A percentile compares a stretch with the other conserved stretches of the same genome.
phyloP scores from a whole-genome alignment of 2,797 vertebrate genomes.

The Percopsis omiscomaycus region DNA sequence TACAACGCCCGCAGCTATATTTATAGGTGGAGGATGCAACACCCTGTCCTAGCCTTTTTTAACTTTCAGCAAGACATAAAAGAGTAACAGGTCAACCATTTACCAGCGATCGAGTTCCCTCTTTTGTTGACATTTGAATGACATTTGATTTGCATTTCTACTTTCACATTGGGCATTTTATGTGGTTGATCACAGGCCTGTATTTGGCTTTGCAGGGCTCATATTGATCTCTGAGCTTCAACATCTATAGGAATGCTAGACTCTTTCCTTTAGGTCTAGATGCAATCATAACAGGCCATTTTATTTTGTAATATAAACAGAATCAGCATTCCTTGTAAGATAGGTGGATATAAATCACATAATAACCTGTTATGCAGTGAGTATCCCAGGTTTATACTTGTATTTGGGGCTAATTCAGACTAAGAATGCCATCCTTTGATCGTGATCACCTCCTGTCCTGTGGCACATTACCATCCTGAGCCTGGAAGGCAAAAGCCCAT shows the following conservation, averaged over 20 bases:
- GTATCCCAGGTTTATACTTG: slow-evolving; percentile 42
- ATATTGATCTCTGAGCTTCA: slow-evolving; percentile 44
- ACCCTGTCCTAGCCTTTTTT: slow-evolving; percentile 38
- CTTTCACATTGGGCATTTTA: slow-evolving; percentile 8
- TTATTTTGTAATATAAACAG: background rate
- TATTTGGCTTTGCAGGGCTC: slow-evolving; percentile 15
- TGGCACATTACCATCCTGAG: slow-evolving; percentile 75
- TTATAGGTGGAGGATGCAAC: slow-evolving; percentile 60
- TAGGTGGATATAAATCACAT: background rate
- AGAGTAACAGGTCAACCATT: background rate
- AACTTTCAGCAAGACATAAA: slow-evolving; percentile 54
- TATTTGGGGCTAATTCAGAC: slow-evolving; percentile 33
- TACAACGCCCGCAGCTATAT: slow-evolving; percentile 58
- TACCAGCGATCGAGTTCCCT: background rate
- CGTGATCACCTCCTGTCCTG: slow-evolving; percentile 62
- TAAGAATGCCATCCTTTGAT: slow-evolving; percentile 71
- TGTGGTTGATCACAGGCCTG: slow-evolving; percentile 41
- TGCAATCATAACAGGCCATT: background rate
- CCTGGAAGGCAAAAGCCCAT: slow-evolving; percentile 69
- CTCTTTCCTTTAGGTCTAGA: background rate
- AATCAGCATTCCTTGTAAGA: slow-evolving; percentile 4
- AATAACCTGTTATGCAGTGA: slow-evolving; percentile 16
- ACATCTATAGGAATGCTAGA: slow-evolving; percentile 11
- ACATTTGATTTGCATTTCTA: slow-evolving; percentile 20
- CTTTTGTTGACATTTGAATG: slow-evolving; percentile 1